These are phyloP conservation scores for Aphodius granarius DNA, from an alignment of 2,888 invertebrate species.

Conservation along the genomic window DNA sequence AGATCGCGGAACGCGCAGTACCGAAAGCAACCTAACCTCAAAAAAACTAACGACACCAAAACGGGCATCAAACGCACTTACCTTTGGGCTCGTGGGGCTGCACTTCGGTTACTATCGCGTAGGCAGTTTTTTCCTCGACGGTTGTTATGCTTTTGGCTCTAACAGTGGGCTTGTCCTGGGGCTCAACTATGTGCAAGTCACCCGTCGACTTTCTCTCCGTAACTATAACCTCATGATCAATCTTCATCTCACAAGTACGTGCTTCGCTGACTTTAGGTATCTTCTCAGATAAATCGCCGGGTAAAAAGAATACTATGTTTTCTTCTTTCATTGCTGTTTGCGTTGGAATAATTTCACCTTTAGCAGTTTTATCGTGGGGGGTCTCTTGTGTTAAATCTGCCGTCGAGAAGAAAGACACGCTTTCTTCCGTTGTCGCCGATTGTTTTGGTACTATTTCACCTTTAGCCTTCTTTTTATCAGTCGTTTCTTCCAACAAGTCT, in stretches of 20 bases:
- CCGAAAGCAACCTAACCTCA: constrained; percentile 1
- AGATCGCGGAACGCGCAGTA: not conserved
- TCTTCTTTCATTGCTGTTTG: constrained; percentile 54
- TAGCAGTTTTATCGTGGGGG: constrained; percentile 53
- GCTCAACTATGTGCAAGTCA: constrained; percentile 54
- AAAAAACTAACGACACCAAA: constrained; percentile 22
- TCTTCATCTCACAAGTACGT: constrained; percentile 22
- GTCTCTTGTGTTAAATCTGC: constrained; percentile 35
- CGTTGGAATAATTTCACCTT: constrained; percentile 52
- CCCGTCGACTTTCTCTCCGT: constrained; percentile 56
- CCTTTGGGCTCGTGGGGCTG: constrained; percentile 55
- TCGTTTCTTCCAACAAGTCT: constrained; percentile 34
- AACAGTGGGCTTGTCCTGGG: constrained; percentile 50
- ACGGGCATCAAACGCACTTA: constrained; percentile 47
- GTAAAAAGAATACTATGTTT: constrained; percentile 41
- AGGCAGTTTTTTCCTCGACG: constrained; percentile 49
- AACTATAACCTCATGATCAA: constrained; percentile 55
- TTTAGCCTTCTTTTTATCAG: constrained; percentile 53
- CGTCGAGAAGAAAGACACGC: constrained; percentile 40
- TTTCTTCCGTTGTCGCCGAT: constrained; percentile 53
- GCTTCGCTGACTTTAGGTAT: constrained; percentile 37
- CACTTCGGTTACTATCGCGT: constrained; percentile 55
- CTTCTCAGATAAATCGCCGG: constrained; percentile 36
- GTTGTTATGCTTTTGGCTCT: constrained; percentile 51
- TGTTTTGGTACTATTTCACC: constrained; percentile 52